A percentile compares a stretch with the other conserved stretches of the same genome.
Evolutionary conservation across 2,113 vertebrate species (phyloP).

Genomic region (Corythaixoides concolor): DNA sequence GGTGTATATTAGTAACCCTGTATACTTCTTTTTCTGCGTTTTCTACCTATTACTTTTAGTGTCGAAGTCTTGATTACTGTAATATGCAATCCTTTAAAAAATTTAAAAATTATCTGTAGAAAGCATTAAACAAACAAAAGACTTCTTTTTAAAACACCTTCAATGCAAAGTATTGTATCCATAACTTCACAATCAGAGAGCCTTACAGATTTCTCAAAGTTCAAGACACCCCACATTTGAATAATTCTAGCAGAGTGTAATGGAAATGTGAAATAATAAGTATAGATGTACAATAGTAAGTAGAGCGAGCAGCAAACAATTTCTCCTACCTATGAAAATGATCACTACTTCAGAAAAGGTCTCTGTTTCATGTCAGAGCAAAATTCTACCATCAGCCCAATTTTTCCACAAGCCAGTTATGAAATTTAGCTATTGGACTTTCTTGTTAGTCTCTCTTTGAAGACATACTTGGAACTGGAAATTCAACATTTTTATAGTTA

Average conservation of each 20-base stretch:
- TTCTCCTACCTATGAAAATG: neutral
- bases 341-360: neutral
- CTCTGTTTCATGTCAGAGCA: neutral
- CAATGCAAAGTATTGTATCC: neutral
- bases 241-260: constrained; percentile 7
- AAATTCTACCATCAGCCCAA: neutral
- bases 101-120: constrained; percentile 18
- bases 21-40: constrained; percentile 75
- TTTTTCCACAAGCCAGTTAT: neutral
- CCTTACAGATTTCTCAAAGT: neutral
- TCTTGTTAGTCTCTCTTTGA: neutral
- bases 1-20: constrained; percentile 83
- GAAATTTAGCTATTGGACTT: neutral
- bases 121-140: constrained; percentile 54
- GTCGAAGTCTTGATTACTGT: constrained; percentile 69
- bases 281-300: neutral
- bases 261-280: neutral
- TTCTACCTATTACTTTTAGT: constrained; percentile 75
- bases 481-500: constrained; percentile 8
- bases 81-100: constrained; percentile 52
- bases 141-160: constrained; percentile 38
- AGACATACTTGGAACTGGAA: constrained; percentile 14
- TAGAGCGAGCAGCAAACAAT: neutral
- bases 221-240: neutral
- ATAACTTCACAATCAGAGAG: constrained; percentile 10